phyloP scores from a whole-genome alignment of 2,113 vertebrate species.

The Erpornis zantholeuca region DNA sequence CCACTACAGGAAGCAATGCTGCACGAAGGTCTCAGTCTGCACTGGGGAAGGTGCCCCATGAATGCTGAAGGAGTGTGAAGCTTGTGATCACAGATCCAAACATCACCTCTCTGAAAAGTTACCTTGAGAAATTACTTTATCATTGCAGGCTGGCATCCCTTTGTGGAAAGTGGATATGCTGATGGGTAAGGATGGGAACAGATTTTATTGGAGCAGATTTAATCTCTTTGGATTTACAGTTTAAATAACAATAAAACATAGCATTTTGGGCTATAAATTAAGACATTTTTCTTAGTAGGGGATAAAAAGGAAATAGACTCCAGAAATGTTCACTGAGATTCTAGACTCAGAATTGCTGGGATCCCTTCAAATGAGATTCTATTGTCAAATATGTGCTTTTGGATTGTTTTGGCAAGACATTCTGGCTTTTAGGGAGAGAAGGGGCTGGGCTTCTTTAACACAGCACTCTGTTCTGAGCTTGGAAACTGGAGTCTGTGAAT shows the following conservation, averaged over 20 bases:
- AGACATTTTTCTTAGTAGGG: neutral
- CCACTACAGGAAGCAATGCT: neutral
- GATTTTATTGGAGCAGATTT: neutral
- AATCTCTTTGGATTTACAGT: neutral
- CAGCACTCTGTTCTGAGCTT: neutral
- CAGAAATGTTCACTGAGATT: neutral
- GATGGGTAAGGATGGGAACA: neutral
- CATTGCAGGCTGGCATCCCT: neutral
- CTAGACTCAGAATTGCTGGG: neutral
- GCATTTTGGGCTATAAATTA: neutral
- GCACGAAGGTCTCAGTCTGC: neutral
- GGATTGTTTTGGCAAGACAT: neutral
- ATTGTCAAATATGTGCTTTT: neutral
- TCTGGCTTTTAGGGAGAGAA: neutral
- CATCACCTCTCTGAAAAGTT: neutral
- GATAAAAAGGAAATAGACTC: neutral
- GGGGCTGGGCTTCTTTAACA: neutral
- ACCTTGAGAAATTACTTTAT: neutral
- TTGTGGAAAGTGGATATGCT: neutral
- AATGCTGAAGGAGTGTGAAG: neutral
- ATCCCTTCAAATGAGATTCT: neutral
- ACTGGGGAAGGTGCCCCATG: neutral
- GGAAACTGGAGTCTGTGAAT: neutral
- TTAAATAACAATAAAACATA: neutral
- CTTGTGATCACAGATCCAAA: neutral